These are phyloP conservation scores for Mohoua ochrocephala DNA, from an alignment of 2,113 vertebrate species.

Conservation along the genomic window DNA sequence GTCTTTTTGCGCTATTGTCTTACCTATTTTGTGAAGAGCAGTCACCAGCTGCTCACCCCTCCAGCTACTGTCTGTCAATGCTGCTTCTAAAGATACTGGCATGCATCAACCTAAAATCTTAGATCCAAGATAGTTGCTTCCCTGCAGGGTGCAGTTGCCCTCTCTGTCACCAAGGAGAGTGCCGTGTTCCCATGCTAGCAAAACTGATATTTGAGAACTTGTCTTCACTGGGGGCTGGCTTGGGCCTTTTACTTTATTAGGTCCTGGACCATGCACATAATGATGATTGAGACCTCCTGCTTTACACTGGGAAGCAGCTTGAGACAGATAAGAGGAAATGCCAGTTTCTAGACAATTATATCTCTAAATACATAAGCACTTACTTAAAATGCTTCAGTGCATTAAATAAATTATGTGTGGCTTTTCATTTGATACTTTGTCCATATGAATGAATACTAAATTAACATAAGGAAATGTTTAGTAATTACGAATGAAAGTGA, in stretches of 20 bases:
- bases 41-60: constrained; percentile 57
- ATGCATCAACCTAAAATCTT: constrained; percentile 45
- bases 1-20: constrained; percentile 40
- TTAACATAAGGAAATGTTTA: neutral
- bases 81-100: constrained; percentile 42
- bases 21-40: constrained; percentile 56
- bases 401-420: neutral
- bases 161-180: constrained; percentile 43
- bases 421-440: neutral
- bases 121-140: constrained; percentile 24
- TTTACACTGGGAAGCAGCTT: neutral
- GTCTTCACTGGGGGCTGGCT: neutral
- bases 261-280: neutral
- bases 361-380: neutral
- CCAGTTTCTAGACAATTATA: neutral
- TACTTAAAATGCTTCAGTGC: neutral
- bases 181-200: neutral
- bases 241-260: neutral
- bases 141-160: constrained; percentile 51
- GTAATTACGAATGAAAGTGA: neutral
- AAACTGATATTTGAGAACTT: neutral
- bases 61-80: constrained; percentile 55
- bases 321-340: neutral
- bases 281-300: neutral
- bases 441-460: neutral